Evolutionary conservation across 2,797 vertebrate genomes (phyloP).

Genomic region (Columba guinea): DNA sequence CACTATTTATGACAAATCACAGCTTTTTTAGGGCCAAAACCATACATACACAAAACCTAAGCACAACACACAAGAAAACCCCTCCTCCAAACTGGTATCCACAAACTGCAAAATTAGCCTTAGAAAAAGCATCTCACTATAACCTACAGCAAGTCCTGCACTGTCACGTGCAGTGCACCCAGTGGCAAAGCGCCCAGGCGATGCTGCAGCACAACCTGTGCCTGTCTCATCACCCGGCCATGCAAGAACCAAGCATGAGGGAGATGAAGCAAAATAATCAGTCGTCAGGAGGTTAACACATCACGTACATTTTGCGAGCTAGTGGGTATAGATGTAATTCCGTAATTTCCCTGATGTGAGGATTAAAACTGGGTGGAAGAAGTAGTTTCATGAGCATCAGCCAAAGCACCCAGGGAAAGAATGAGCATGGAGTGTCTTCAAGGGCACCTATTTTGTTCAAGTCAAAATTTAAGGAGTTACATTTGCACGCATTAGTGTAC

Average conservation of each 20-base stretch:
- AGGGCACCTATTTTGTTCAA: neutral
- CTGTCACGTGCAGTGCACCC: neutral
- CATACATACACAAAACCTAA: neutral
- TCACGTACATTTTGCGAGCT: neutral
- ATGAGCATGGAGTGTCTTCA: neutral
- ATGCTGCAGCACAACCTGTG: neutral
- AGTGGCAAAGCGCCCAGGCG: neutral
- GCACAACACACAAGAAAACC: neutral
- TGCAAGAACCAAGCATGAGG: neutral
- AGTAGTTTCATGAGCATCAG: neutral
- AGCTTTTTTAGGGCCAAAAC: neutral
- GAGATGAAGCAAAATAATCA: neutral
- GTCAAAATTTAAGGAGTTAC: neutral
- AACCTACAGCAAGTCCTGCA: neutral
- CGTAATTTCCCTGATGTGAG: neutral
- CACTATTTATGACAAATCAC: neutral
- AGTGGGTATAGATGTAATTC: neutral
- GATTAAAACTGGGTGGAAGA: neutral
- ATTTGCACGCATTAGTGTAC: neutral
- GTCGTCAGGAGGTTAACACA: neutral
- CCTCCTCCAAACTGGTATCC: neutral
- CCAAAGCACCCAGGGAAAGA: neutral
- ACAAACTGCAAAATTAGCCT: neutral
- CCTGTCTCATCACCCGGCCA: neutral
- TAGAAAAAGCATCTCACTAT: neutral